Conservation (phyloP, 2,797 vertebrate genomes). For the Hypotaenidia okinawae region DNA sequence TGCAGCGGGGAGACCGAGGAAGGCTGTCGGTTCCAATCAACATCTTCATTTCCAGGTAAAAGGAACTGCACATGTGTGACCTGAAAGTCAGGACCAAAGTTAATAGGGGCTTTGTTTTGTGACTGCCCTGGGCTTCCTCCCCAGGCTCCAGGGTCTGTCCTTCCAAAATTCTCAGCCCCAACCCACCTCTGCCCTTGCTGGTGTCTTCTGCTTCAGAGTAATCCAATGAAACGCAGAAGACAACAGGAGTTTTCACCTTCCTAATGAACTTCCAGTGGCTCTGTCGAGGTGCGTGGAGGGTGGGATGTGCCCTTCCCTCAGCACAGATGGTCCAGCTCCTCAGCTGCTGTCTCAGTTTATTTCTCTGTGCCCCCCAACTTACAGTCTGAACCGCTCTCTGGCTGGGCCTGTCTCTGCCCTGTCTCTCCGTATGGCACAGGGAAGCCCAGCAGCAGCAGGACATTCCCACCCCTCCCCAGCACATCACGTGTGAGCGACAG, state of each 20-base stretch:
- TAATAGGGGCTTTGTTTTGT: conserved; percentile 50
- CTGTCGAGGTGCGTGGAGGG: not conserved
- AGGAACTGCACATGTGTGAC: not conserved
- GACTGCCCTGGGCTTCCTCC: not conserved
- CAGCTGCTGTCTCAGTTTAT: not conserved
- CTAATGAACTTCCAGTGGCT: not conserved
- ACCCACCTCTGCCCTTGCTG: not conserved
- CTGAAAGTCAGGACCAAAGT: conserved; percentile 42
- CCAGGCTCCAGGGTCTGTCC: not conserved
- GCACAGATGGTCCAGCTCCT: rapidly evolving
- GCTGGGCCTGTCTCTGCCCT: not conserved
- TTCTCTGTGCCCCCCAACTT: not conserved
- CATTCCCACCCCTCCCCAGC: not conserved
- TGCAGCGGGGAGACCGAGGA: conserved; percentile 35
- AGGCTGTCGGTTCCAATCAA: conserved; percentile 57
- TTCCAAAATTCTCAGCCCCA: not conserved
- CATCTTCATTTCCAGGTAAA: conserved; percentile 69
- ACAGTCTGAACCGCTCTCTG: not conserved
- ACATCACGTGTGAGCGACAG: not conserved
- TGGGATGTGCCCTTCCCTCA: not conserved
- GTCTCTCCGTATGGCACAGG: not conserved
- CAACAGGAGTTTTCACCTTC: conserved; percentile 20
- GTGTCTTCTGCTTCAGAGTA: conserved; percentile 36
- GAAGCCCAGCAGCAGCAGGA: not conserved
- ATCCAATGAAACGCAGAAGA: not conserved